Percentiles rank a stretch among this genome's conserved stretches.
Conservation (phyloP, 2,797 vertebrate species). For the Microchirus variegatus region DNA sequence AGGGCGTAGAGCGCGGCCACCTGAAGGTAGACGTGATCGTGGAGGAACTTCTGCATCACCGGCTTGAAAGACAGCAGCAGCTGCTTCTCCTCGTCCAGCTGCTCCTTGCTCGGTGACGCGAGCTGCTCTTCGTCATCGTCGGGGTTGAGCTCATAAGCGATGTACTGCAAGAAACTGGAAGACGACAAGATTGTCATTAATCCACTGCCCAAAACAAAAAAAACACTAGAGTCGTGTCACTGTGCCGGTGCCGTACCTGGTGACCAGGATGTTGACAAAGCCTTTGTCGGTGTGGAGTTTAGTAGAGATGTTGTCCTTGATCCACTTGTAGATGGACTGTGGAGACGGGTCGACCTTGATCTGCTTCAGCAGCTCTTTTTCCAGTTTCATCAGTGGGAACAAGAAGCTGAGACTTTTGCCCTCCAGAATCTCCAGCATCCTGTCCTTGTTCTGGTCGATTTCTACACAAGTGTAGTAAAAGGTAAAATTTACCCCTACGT, state of each 20-base stretch:
- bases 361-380: conserved; percentile 97
- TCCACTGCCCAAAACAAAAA: too few species aligned
- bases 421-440: conserved; percentile 98
- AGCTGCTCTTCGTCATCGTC: conserved; percentile 91
- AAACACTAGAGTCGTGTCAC: too few species aligned
- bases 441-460: conserved; percentile 98
- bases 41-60: conserved; percentile 98
- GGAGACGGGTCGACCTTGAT: conserved; percentile 97
- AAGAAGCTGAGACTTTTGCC: conserved; percentile 97
- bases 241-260: conserved; percentile 82
- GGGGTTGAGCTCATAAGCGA: conserved; percentile 87
- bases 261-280: conserved; percentile 99
- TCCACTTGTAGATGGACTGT: conserved; percentile 99
- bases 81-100: conserved; percentile 94
- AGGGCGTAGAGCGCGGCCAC: conserved; percentile 95
- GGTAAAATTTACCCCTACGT: background rate
- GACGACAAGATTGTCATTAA: background rate
- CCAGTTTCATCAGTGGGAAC: conserved; percentile 97
- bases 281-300: conserved; percentile 98
- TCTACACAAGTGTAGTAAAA: conserved; percentile 71
- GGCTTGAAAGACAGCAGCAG: conserved; percentile 95
- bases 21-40: conserved; percentile 95
- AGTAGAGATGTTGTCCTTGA: conserved; percentile 99
- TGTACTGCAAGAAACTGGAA: conserved; percentile 94
- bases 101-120: conserved; percentile 91